These are phyloP conservation scores for Rhynchomys soricoides DNA, from an alignment of 2,113 vertebrate genomes.

Conservation along the genomic window DNA sequence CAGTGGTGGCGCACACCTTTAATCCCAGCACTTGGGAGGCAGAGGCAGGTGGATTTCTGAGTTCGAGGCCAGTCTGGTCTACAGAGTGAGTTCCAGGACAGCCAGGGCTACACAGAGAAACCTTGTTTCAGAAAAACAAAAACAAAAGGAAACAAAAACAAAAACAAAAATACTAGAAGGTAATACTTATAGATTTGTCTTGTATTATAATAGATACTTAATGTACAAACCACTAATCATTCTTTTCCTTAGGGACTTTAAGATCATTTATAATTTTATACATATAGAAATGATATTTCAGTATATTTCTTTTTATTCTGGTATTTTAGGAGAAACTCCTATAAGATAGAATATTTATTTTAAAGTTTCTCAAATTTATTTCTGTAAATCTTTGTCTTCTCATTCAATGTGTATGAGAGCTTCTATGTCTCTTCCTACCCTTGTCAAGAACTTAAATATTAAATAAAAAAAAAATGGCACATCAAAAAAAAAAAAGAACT, in stretches of 20 bases:
- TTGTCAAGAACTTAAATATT: neutral
- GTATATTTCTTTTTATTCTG: constrained; percentile 28
- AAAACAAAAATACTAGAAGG: neutral
- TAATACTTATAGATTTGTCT: neutral
- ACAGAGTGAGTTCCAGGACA: too few species aligned
- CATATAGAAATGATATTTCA: neutral
- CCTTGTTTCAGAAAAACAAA: too few species aligned
- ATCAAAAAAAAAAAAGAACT: too few species aligned
- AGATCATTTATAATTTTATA: constrained; percentile 22
- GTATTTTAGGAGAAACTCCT: neutral
- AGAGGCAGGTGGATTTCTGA: too few species aligned
- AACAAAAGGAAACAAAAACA: too few species aligned
- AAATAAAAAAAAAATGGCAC: too few species aligned
- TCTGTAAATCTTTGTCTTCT: constrained; percentile 26
- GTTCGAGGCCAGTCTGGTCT: too few species aligned
- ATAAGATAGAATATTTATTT: constrained; percentile 4
- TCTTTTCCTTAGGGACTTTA: neutral
- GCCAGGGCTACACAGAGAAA: too few species aligned
- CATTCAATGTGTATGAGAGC: neutral
- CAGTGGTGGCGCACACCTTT: too few species aligned
- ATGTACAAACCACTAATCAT: neutral
- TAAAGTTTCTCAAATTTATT: constrained; percentile 25
- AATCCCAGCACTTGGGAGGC: too few species aligned
- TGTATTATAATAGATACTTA: neutral
- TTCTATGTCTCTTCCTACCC: neutral